Percentiles rank a stretch among this genome's conserved stretches.
Evolutionary conservation across 2,113 vertebrate species (phyloP).

Genomic region (Gadus macrocephalus): DNA sequence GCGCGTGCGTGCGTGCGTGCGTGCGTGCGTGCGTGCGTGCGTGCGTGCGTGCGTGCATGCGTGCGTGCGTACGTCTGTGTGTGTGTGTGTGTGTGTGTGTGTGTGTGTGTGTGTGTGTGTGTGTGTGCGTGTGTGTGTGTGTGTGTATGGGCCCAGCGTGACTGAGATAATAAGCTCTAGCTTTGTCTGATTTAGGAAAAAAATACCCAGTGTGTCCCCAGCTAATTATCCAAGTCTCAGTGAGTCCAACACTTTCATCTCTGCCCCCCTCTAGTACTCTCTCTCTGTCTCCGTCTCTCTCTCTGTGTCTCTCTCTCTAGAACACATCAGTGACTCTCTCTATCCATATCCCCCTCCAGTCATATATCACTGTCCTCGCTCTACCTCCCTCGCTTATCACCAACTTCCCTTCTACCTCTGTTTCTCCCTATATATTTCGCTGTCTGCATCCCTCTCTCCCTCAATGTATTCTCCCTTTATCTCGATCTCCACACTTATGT

Average conservation of each 20-base stretch:
- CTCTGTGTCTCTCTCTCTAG: background rate
- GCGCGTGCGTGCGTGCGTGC: background rate
- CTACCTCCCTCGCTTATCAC: no score
- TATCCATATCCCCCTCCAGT: background rate
- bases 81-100: slow-evolving; percentile 1
- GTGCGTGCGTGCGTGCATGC: background rate
- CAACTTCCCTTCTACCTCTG: no score
- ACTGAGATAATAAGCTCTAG: slow-evolving; percentile 47
- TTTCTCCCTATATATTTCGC: no score
- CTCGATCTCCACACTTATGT: background rate
- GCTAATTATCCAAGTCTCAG: slow-evolving; percentile 53
- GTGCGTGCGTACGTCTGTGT: background rate
- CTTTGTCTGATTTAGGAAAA: slow-evolving; percentile 41
- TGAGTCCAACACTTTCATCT: slow-evolving; percentile 40
- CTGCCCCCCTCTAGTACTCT: slow-evolving; percentile 20
- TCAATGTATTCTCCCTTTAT: background rate
- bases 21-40: background rate
- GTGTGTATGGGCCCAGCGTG: background rate
- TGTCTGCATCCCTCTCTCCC: no score
- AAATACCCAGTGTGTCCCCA: slow-evolving; percentile 34
- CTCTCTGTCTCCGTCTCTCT: slow-evolving; percentile 14
- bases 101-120: background rate
- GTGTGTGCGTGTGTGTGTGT: background rate
- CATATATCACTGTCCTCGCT: no score
- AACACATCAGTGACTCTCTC: background rate